Percentiles rank a stretch among this genome's conserved stretches.
Evolutionary conservation across 2,797 vertebrate genomes (phyloP).

Genomic region (Lagothrix lagotricha): DNA sequence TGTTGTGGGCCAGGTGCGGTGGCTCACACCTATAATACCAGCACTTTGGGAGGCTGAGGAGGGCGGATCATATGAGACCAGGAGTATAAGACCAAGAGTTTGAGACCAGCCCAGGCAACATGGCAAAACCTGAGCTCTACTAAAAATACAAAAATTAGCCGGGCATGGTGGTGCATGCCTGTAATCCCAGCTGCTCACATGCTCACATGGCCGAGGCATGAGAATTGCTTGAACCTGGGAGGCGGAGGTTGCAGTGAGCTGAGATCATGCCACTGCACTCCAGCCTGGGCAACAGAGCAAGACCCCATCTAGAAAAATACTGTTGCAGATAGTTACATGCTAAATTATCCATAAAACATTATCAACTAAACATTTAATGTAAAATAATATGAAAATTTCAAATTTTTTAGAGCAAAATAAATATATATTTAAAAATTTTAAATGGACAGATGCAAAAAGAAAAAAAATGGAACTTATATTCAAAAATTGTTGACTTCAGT

Average conservation of each 20-base stretch:
- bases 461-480: background rate
- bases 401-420: background rate
- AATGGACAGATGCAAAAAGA: background rate
- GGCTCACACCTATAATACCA: background rate
- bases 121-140: background rate
- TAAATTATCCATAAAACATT: constrained; percentile 34
- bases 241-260: background rate
- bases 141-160: background rate
- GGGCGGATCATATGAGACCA: background rate
- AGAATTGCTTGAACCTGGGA: background rate
- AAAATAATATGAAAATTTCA: background rate
- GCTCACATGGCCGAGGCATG: background rate
- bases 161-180: background rate
- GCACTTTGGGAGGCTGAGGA: background rate
- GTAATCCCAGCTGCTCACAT: background rate
- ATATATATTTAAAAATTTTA: background rate
- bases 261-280: background rate
- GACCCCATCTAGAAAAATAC: background rate
- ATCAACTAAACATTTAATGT: background rate
- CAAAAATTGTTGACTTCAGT: background rate
- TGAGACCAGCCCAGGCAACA: background rate
- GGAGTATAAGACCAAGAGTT: background rate
- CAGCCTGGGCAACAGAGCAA: background rate
- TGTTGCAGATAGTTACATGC: background rate
- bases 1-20: background rate